Evolutionary conservation across 2,113 vertebrate genomes (phyloP), one percentile per base, ranked within the genome.

Genomic region (Rhagologus leucostigma): DNA sequence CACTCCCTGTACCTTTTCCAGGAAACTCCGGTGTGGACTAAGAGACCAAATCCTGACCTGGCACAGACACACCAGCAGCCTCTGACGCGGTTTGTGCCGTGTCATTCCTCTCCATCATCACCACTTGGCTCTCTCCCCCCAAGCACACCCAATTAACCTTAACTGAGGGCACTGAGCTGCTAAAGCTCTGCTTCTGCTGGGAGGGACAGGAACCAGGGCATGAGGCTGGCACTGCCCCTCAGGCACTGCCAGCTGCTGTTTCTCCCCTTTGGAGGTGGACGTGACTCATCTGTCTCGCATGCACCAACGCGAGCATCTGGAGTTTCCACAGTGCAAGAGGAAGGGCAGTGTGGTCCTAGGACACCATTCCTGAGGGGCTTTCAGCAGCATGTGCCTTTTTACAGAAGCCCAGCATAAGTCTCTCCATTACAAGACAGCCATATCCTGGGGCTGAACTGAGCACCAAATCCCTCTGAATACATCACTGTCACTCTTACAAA

Each of bases 31-130:
- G 13, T 0, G 22, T 5, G 32, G 11, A 10, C 16, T 13, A 11
- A 35, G 75, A 57, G 70, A 47, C 16, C 70, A 71, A 49, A 44
- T 10, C 59, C 55, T 52, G 13, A 4, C 16, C 46, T 3, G 4
- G 19, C 6, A 9, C 20, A 32, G 67, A 7, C 21, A 19, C 17
- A 26, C 1, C 49, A 49, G 70, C 70, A 87, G 47, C 39, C 71
- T 37, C 24, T 11, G 63, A 16, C 7, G 2, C 0, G 0, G 19
- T 26, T 7, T 64, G 41, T 13, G 60, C 3, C 6, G 26, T 16
- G 27, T 71, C 33, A 17, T 17, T 62, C 50, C 63, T 37, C 44
- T 33, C 24, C 60, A 18, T 26, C 71, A 37, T 1, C 39, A 49
- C 13, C 10, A 6, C 71, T 19, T 32, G 14, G 35, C 68, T 18